Evolutionary conservation across 2,888 invertebrate species (phyloP).

Genomic region (Lithophane leautieri): DNA sequence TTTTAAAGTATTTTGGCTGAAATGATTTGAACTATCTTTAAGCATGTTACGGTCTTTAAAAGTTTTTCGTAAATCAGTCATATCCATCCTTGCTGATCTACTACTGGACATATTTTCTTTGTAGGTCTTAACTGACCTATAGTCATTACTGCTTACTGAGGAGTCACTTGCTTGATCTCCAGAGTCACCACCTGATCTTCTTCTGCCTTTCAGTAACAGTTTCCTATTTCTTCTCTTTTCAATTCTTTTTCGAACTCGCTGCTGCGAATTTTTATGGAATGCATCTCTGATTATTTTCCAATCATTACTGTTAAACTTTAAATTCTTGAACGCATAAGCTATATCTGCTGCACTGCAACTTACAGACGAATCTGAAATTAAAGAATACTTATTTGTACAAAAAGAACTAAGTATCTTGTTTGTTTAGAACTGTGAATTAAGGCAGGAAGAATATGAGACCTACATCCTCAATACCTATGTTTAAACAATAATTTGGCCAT

Average conservation of each 20-base stretch:
- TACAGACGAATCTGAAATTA: conserved; percentile 77
- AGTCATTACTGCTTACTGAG: conserved; percentile 82
- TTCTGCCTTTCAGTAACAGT: conserved; percentile 71
- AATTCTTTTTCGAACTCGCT: conserved; percentile 71
- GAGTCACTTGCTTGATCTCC: conserved; percentile 83
- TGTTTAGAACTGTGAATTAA: not conserved
- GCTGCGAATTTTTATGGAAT: conserved; percentile 73
- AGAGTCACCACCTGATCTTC: conserved; percentile 78
- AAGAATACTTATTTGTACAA: not conserved
- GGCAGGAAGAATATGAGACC: not conserved
- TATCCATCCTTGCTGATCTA: conserved; percentile 52
- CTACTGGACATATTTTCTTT: conserved; percentile 69
- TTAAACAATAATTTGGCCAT: not conserved
- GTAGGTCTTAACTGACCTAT: conserved; percentile 74
- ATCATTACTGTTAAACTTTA: conserved; percentile 77
- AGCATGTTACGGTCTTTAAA: conserved; percentile 33
- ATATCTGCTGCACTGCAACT: conserved; percentile 80
- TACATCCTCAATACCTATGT: too few species aligned
- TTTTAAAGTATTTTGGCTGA: conserved; percentile 71
- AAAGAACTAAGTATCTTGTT: not conserved
- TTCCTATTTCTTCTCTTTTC: conserved; percentile 77
- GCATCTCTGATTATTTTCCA: conserved; percentile 76
- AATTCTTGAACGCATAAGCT: conserved; percentile 75
- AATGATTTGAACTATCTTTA: conserved; percentile 70
- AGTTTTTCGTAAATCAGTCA: conserved; percentile 43